Conservation (phyloP, 2,797 vertebrate genomes). For the Sebastes alutus region DNA sequence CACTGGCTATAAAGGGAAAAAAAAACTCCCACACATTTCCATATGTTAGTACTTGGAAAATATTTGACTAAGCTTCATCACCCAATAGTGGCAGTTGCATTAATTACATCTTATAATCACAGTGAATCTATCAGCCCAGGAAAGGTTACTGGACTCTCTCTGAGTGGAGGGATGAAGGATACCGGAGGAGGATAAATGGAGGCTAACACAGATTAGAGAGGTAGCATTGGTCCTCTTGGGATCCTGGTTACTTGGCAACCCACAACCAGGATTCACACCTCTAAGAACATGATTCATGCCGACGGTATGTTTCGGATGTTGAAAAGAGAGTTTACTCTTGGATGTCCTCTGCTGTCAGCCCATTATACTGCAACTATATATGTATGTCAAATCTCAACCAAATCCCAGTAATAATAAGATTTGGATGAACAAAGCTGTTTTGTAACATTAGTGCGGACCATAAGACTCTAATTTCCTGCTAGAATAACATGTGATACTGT, state of each 20-base stretch:
- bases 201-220: constrained; percentile 67
- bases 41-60: constrained; percentile 42
- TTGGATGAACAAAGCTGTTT: background rate
- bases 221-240: constrained; percentile 67
- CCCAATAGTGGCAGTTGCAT: background rate
- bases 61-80: constrained; percentile 6
- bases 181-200: constrained; percentile 51
- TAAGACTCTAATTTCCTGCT: background rate
- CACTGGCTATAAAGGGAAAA: constrained; percentile 22
- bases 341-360: constrained; percentile 64
- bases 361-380: constrained; percentile 36
- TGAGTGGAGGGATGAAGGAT: constrained; percentile 23
- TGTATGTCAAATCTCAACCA: background rate
- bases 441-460: background rate
- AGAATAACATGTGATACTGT: background rate
- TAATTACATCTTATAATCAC: constrained; percentile 17
- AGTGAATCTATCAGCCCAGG: constrained; percentile 12
- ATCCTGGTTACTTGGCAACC: constrained; percentile 84
- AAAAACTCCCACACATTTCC: constrained; percentile 39
- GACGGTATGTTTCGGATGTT: constrained; percentile 25
- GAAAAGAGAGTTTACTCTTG: constrained; percentile 46
- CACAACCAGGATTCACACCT: constrained; percentile 74
- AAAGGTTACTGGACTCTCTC: constrained; percentile 32
- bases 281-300: constrained; percentile 69
- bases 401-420: background rate